These are phyloP conservation scores for Stichodactyla helianthus DNA, from an alignment of 64 coral and sea anemone species.

Conservation along the genomic window DNA sequence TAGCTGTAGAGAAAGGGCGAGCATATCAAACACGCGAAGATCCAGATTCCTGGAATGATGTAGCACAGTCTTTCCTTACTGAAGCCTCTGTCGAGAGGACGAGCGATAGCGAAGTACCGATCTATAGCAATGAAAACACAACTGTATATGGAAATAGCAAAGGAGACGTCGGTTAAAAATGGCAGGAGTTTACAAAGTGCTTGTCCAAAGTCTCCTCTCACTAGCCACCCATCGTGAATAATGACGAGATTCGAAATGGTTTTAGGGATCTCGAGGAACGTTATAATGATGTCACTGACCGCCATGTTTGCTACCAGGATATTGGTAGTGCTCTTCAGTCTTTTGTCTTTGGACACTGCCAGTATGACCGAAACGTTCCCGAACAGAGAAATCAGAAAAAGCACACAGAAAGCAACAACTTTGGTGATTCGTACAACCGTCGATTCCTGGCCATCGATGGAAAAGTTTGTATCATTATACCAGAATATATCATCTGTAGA, in stretches of 20 bases:
- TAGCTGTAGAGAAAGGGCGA: neutral
- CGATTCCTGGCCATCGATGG: neutral
- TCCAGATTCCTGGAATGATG: neutral
- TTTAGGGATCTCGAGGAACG: neutral
- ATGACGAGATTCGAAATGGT: neutral
- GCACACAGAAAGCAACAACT: neutral
- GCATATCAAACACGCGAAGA: neutral
- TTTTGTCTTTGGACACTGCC: neutral
- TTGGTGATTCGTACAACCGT: neutral
- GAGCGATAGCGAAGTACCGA: neutral
- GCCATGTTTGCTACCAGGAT: constrained; percentile 11
- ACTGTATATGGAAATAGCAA: neutral
- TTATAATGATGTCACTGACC: neutral
- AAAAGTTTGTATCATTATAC: neutral
- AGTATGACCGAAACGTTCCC: neutral
- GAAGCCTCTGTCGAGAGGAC: neutral
- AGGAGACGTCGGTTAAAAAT: neutral
- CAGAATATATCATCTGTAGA: neutral
- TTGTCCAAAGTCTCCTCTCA: neutral
- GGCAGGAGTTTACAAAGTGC: neutral
- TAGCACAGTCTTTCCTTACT: neutral
- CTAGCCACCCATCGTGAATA: neutral
- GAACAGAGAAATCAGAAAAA: neutral
- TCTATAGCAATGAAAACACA: neutral
- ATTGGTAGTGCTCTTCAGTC: neutral